Percentiles rank a stretch among this genome's conserved stretches.
Conservation (phyloP, 2,797 vertebrate species). For the Cottoperca gobio region DNA sequence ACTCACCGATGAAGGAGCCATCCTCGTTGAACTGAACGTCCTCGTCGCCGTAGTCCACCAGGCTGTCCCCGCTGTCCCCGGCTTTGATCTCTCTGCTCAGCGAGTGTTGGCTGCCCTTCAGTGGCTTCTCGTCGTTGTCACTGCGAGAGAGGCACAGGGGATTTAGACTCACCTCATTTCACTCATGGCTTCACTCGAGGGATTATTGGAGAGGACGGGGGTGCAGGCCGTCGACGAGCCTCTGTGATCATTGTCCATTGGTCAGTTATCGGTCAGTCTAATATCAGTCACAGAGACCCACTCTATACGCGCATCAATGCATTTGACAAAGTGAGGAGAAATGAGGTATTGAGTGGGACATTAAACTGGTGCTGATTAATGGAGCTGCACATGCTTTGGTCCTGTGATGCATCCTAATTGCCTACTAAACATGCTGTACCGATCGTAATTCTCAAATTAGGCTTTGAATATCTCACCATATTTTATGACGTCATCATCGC, state of each 20-base stretch:
- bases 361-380: constrained; percentile 6
- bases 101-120: constrained; percentile 93
- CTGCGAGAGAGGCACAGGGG: constrained; percentile 75
- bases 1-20: constrained; percentile 97
- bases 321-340: constrained; percentile 42
- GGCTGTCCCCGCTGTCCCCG: constrained; percentile 94
- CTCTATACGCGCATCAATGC: constrained; percentile 11
- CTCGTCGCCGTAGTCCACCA: constrained; percentile 96
- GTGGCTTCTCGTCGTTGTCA: constrained; percentile 97
- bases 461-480: no score
- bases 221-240: constrained; percentile 29
- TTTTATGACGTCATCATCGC: no score
- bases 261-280: no score
- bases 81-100: constrained; percentile 90
- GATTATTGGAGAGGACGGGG: constrained; percentile 44
- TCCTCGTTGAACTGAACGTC: constrained; percentile 97
- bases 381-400: constrained; percentile 16
- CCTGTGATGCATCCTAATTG: constrained; percentile 10
- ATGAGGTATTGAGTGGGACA: constrained; percentile 26
- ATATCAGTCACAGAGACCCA: constrained; percentile 43
- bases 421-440: constrained; percentile 1
- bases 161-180: constrained; percentile 72
- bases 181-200: constrained; percentile 66
- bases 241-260: no score
- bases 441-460: no score